Percentiles rank a stretch among this genome's conserved stretches.
phyloP scores from a whole-genome alignment of 2,113 vertebrate genomes.

The Gymnorhina tibicen region DNA sequence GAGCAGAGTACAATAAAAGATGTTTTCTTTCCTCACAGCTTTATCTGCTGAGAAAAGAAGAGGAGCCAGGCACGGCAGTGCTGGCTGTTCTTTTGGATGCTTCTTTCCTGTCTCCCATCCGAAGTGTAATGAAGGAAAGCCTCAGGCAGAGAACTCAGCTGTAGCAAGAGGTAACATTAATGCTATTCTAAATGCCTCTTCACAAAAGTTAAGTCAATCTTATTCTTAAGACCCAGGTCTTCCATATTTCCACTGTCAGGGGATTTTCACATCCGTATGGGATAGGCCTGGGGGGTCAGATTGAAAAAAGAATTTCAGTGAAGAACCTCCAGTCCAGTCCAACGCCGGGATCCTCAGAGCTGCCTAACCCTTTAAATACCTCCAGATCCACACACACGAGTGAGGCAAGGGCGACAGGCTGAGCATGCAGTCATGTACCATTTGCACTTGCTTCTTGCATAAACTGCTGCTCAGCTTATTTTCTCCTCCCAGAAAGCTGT shows the following conservation, averaged over 20 bases:
- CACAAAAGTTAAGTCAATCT: background rate
- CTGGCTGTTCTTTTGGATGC: constrained; percentile 2
- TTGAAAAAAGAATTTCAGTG: background rate
- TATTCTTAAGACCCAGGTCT: background rate
- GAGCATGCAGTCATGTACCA: background rate
- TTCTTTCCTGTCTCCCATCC: background rate
- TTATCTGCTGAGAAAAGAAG: constrained; percentile 16
- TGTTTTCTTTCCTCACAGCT: background rate
- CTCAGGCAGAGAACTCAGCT: background rate
- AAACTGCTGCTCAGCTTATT: background rate
- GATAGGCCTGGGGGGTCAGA: background rate
- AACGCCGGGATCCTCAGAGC: background rate
- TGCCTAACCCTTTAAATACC: background rate
- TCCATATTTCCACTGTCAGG: background rate
- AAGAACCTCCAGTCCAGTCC: background rate
- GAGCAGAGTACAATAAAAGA: background rate
- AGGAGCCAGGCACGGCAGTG: background rate
- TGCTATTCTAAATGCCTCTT: background rate
- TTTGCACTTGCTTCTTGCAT: background rate
- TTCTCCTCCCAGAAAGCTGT: constrained; percentile 35
- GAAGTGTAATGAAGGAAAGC: constrained; percentile 29
- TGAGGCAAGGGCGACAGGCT: background rate
- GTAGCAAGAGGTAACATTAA: background rate
- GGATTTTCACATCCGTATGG: background rate
- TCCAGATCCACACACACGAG: background rate